These are phyloP conservation scores for Pedetes capensis DNA, from an alignment of 2,113 vertebrate genomes.

Conservation along the genomic window DNA sequence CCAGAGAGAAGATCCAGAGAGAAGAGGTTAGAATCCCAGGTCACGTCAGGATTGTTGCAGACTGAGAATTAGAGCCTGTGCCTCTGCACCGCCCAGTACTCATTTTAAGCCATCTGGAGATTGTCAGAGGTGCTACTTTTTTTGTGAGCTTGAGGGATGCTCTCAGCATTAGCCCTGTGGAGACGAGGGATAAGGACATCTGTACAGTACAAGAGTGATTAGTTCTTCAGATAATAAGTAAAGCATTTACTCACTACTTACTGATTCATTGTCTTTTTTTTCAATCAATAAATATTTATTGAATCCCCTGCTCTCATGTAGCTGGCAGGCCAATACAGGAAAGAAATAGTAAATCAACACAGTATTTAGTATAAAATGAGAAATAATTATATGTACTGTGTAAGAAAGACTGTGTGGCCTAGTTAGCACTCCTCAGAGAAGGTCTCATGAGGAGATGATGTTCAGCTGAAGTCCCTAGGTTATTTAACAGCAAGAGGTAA, in stretches of 20 bases:
- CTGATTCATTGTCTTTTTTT: background rate
- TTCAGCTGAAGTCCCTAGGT: background rate
- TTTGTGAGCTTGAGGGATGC: background rate
- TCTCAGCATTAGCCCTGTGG: background rate
- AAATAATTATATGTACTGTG: background rate
- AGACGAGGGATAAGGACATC: background rate
- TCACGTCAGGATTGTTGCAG: background rate
- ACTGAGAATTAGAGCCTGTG: background rate
- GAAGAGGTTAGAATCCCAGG: background rate
- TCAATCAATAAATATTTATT: background rate
- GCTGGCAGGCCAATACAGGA: background rate
- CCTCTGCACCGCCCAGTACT: background rate
- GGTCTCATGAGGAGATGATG: background rate
- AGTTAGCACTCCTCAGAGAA: background rate
- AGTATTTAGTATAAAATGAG: background rate
- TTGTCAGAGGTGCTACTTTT: background rate
- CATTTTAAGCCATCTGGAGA: background rate
- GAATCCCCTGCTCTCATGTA: background rate
- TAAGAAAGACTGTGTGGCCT: background rate
- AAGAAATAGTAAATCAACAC: background rate
- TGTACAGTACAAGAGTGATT: background rate
- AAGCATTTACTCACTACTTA: background rate
- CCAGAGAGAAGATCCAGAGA: background rate
- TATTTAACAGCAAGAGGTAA: background rate
- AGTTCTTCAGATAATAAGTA: background rate